Evolutionary conservation across 23 tunicate species (phyloP).

Genomic region (Ascidia mentula): DNA sequence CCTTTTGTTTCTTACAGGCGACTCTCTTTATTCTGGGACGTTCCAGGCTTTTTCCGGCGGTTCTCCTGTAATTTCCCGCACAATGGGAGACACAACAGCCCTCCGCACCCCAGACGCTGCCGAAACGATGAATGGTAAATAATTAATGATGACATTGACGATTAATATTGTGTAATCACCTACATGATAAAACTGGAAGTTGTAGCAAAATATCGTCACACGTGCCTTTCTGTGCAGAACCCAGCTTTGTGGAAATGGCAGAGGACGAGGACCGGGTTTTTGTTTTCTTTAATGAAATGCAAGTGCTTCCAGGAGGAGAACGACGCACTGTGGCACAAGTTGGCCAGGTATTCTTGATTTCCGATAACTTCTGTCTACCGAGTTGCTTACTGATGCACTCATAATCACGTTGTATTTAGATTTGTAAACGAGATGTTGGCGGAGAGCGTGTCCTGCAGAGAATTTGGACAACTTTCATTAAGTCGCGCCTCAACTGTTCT

Average conservation of each 20-base stretch:
- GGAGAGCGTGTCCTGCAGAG: conserved; percentile 55
- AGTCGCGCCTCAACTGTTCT: conserved; percentile 81
- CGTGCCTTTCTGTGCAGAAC: conserved; percentile 50
- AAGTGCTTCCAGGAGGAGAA: conserved; percentile 43
- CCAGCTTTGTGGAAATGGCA: conserved; percentile 59
- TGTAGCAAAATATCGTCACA: too few species aligned
- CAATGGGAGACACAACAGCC: conserved; percentile 44
- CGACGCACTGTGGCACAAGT: conserved; percentile 70
- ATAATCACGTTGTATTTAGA: conserved; percentile 29
- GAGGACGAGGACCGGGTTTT: conserved; percentile 73
- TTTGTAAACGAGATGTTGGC: conserved; percentile 83
- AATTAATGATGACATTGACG: neutral
- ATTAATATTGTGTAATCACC: too few species aligned
- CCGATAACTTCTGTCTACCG: too few species aligned
- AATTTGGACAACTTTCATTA: conserved; percentile 65
- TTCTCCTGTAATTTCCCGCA: conserved; percentile 39
- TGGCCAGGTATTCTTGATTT: conserved; percentile 54
- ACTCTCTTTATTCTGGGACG: conserved; percentile 78
- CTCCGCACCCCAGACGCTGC: conserved; percentile 45
- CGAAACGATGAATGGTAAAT: conserved; percentile 44
- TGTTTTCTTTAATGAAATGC: conserved; percentile 75
- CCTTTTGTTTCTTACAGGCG: conserved; percentile 34
- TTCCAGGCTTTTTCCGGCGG: conserved; percentile 62
- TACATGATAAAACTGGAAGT: too few species aligned
- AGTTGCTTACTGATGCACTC: too few species aligned